Conservation (phyloP, 2,113 vertebrate genomes). For the Prietella phreatophila region DNA sequence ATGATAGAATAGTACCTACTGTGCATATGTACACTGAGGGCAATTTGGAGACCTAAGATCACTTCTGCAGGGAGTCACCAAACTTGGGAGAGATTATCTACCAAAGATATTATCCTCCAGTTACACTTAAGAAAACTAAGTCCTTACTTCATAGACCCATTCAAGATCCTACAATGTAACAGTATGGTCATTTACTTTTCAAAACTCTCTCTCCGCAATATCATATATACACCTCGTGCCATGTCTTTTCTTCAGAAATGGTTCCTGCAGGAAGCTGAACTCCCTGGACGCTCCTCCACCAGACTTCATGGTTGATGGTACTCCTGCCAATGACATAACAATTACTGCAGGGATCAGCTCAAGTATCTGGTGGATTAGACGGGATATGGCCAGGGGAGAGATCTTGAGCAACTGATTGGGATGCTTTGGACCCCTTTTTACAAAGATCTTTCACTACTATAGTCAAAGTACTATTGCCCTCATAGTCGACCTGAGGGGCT, state of each 20-base stretch:
- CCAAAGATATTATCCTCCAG: neutral
- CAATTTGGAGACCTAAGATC: too few species aligned
- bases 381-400: neutral
- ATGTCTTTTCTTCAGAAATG: neutral
- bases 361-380: neutral
- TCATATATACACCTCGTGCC: neutral
- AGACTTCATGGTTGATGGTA: neutral
- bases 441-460: neutral
- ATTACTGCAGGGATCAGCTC: neutral
- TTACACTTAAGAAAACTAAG: neutral
- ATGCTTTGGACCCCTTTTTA: neutral
- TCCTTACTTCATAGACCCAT: neutral
- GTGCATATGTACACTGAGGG: too few species aligned
- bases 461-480: neutral
- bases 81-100: neutral
- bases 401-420: neutral
- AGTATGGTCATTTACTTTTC: neutral
- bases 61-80: neutral
- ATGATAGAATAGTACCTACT: too few species aligned
- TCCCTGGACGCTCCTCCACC: neutral
- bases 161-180: neutral
- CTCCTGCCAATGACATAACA: neutral
- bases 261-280: neutral
- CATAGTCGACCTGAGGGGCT: neutral
- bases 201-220: neutral